These are phyloP conservation scores for Chloropsis hardwickii DNA, from an alignment of 2,113 vertebrate species.

Conservation along the genomic window DNA sequence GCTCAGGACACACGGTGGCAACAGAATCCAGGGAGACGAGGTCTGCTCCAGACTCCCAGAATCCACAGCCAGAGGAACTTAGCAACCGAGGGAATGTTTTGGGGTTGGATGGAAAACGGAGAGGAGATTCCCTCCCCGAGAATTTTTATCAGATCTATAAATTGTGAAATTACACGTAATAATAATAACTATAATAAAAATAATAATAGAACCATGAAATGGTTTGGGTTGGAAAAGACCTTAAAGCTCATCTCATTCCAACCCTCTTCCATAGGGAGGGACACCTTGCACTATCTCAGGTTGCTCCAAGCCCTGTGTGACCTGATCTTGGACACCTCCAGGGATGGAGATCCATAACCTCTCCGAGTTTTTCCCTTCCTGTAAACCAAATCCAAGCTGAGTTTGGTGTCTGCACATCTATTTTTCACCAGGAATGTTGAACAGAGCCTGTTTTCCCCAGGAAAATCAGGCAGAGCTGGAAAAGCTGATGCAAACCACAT, in stretches of 20 bases:
- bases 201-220: not conserved
- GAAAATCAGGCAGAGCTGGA: not conserved
- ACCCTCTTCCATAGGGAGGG: not conserved
- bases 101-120: not conserved
- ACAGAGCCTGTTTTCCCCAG: fast-evolving
- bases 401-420: fast-evolving
- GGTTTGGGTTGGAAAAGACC: not conserved
- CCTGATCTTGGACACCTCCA: not conserved
- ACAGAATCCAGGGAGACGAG: not conserved
- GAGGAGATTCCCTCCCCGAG: not conserved
- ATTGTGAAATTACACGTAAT: not conserved
- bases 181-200: no score
- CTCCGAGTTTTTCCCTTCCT: not conserved
- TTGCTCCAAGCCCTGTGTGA: not conserved
- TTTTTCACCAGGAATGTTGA: not conserved
- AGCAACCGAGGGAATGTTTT: fast-evolving
- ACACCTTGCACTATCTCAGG: not conserved
- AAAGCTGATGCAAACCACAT: not conserved
- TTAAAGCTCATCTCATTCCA: not conserved
- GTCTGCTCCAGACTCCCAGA: not conserved
- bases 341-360: not conserved
- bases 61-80: not conserved
- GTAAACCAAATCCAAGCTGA: not conserved
- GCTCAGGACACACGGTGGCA: slow-evolving; percentile 39
- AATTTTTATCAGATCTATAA: not conserved